Conservation (phyloP, 2,888 invertebrate species). For the Trichogramma dendrolimi region DNA sequence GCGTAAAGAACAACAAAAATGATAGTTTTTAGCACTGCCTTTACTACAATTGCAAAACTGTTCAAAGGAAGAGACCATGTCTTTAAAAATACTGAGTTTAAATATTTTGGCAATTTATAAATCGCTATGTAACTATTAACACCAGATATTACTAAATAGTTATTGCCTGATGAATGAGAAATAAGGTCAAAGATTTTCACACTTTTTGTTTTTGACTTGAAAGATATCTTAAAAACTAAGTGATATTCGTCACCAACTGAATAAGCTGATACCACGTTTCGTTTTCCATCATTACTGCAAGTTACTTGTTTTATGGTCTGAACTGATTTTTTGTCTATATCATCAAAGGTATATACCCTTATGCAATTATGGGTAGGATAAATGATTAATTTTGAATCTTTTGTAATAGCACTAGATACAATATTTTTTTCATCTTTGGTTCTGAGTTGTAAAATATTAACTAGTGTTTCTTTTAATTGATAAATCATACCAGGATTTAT, state of each 20-base stretch:
- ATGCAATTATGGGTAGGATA: constrained; percentile 69
- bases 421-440: constrained; percentile 68
- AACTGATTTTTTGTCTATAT: constrained; percentile 54
- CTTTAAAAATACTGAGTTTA: constrained; percentile 32
- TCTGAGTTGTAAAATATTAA: constrained; percentile 67
- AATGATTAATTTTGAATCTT: constrained; percentile 67
- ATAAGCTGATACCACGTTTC: no score
- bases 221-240: no score
- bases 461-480: constrained; percentile 54
- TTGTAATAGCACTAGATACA: constrained; percentile 66
- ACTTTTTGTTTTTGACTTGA: no score
- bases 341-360: constrained; percentile 64
- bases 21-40: constrained; percentile 63
- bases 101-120: constrained; percentile 54
- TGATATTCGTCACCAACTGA: no score
- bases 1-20: constrained; percentile 70
- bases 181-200: no score
- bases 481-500: constrained; percentile 36
- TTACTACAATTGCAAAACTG: constrained; percentile 65
- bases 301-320: constrained; percentile 43
- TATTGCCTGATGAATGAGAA: constrained; percentile 53
- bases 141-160: constrained; percentile 67
- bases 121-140: constrained; percentile 63
- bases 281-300: no score
- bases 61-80: constrained; percentile 67